Conservation (phyloP, 64 coral and sea anemone species). For the Actinia tenebrosa region DNA sequence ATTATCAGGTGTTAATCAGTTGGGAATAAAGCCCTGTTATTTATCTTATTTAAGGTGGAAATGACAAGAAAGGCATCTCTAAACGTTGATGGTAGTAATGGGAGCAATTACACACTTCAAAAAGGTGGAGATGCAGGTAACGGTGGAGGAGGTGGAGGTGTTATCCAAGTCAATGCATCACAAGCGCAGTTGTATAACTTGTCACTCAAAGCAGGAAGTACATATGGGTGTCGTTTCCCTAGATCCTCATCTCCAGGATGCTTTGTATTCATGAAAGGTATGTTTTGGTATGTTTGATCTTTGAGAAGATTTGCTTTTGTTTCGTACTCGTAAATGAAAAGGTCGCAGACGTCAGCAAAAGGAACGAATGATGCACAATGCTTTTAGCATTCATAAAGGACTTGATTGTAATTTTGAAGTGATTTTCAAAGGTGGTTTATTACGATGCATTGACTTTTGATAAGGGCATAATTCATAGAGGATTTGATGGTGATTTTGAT, state of each 20-base stretch:
- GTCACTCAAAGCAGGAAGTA: not conserved
- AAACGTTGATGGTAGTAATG: not conserved
- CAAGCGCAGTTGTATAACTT: not conserved
- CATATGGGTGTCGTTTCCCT: not conserved
- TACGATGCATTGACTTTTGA: too few relatives aligned
- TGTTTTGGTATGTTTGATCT: too few relatives aligned
- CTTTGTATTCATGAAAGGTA: not conserved
- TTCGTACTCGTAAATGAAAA: too few relatives aligned
- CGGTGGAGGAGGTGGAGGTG: not conserved
- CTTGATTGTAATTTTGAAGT: too few relatives aligned
- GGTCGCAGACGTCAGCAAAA: too few relatives aligned
- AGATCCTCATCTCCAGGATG: not conserved
- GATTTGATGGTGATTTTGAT: too few relatives aligned
- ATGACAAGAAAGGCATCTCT: not conserved
- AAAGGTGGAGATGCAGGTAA: not conserved
- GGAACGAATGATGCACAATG: too few relatives aligned
- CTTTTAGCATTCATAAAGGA: too few relatives aligned
- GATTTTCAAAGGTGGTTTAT: too few relatives aligned
- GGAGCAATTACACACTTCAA: not conserved
- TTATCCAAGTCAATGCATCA: slow-evolving; percentile 3
- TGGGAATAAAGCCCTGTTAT: too few relatives aligned
- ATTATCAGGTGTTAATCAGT: not conserved
- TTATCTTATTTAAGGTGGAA: not conserved
- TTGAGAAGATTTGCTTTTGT: too few relatives aligned
- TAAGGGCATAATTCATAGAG: too few relatives aligned